Percentiles rank a stretch among this genome's conserved stretches.
Conservation (phyloP, 1,140 invertebrate species). For the Nylanderia fulva region DNA sequence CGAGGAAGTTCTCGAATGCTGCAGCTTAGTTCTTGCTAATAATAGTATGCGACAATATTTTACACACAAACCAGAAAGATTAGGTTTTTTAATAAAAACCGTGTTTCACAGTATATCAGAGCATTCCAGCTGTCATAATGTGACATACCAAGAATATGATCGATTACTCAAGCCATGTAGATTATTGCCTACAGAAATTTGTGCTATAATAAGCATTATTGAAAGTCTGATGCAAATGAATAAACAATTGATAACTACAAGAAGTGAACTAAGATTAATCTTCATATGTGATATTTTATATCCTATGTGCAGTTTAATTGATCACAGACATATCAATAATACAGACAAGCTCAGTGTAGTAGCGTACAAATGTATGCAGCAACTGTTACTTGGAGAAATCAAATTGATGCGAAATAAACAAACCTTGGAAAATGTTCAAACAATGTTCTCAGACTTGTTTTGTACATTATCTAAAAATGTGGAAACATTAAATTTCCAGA, state of each 20-base stretch:
- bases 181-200: slow-evolving; percentile 20
- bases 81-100: slow-evolving; percentile 64
- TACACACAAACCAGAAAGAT: slow-evolving; percentile 63
- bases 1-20: slow-evolving; percentile 62
- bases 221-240: slow-evolving; percentile 71
- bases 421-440: slow-evolving; percentile 29
- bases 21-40: slow-evolving; percentile 64
- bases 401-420: slow-evolving; percentile 41
- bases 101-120: slow-evolving; percentile 63
- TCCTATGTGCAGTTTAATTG: slow-evolving; percentile 69
- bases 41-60: slow-evolving; percentile 73
- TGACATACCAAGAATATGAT: neutral
- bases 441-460: slow-evolving; percentile 64
- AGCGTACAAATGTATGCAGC: slow-evolving; percentile 75
- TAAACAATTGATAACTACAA: slow-evolving; percentile 65
- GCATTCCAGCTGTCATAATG: slow-evolving; percentile 19
- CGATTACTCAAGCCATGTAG: neutral
- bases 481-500: slow-evolving; percentile 42
- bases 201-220: slow-evolving; percentile 39
- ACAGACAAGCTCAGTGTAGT: slow-evolving; percentile 68
- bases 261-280: slow-evolving; percentile 59
- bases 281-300: slow-evolving; percentile 76
- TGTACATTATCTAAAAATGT: slow-evolving; percentile 62
- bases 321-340: slow-evolving; percentile 51
- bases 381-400: slow-evolving; percentile 69